Base-by-base conservation (phyloP, 2,888 invertebrate species). In the Callosobruchus maculatus region DNA sequence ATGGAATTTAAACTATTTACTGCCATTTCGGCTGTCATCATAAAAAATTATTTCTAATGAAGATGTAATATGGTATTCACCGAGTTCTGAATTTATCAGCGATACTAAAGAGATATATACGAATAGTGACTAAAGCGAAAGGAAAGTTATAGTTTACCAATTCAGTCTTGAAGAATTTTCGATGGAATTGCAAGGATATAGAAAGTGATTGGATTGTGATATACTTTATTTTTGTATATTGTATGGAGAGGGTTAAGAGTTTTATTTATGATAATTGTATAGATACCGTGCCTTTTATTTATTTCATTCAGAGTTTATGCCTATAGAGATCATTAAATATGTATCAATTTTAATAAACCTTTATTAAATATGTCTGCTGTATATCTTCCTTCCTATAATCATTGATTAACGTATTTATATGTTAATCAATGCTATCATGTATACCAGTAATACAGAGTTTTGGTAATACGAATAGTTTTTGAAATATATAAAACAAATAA, bases 261-360 rank as follows among this genome's bases (percentile, higher is more conserved):
- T 84, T 84, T 84, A 81, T 84, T 84, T 83, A 82, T 82, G 76
- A 81, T 78, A 81, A 77, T 77, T 81, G 82, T 84, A 82, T 84
- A 85, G 84, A 86, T 85, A 84, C 84, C 84, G 86, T 86, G 86
- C 86, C 86, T 86, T 86, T 86, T 86, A 86, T 85, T 86, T 86
- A 86, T 85, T 86, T 84, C 78, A 82, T 76, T 78, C 80, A 81
- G 78, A 82, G 79, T 80, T 83, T 83, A 83, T 82, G 84, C 84
- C 84, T 84, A 81, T 82, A 80, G 80, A 77, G 79, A 81, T 81
- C 80, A 82, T 80, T 78, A 80, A 80, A 80, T 82, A 83, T 83
- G 83, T 84, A 82, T 83, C 82, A 79, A 83, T 83, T 84, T 84
- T 84, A 84, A 83, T 83, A 84, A 83, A 83, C 79, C 78, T 83